Conservation (phyloP, 2,888 invertebrate species). For the Salticus scenicus region DNA sequence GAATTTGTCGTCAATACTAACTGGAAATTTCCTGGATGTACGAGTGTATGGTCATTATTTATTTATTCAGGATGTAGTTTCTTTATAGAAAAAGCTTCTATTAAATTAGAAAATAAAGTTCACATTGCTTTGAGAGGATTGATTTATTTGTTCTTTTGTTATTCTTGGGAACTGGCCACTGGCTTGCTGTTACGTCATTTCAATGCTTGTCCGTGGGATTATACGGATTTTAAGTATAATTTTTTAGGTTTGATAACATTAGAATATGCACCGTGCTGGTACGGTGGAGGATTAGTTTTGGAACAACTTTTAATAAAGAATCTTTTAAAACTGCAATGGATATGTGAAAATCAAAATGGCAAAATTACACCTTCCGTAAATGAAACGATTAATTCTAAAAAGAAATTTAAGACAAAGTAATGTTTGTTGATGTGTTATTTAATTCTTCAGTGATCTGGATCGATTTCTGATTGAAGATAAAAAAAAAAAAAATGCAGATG, state of each 20-base stretch:
- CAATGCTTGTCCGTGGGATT: constrained; percentile 79
- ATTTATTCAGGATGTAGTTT: constrained; percentile 78
- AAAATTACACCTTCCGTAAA: too few species aligned
- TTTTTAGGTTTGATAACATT: constrained; percentile 78
- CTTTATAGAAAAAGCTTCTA: constrained; percentile 76
- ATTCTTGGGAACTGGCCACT: constrained; percentile 77
- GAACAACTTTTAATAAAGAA: constrained; percentile 74
- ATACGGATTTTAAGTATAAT: constrained; percentile 77
- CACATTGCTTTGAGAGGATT: constrained; percentile 76
- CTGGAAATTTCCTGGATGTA: constrained; percentile 76
- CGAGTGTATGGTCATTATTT: constrained; percentile 78
- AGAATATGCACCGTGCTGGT: constrained; percentile 78
- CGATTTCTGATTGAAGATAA: too few species aligned
- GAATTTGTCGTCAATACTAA: constrained; percentile 76
- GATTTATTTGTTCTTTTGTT: constrained; percentile 76
- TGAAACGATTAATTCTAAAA: too few species aligned
- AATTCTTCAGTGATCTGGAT: too few species aligned
- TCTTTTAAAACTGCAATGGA: constrained; percentile 73
- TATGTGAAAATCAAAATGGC: too few species aligned
- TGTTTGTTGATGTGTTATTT: too few species aligned
- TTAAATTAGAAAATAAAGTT: constrained; percentile 73
- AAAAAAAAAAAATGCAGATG: too few species aligned
- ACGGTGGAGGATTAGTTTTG: constrained; percentile 74
- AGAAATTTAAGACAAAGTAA: too few species aligned
- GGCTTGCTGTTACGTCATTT: constrained; percentile 77